Evolutionary conservation across 1,140 invertebrate genomes (phyloP).

Genomic region (Brachionus angularis): DNA sequence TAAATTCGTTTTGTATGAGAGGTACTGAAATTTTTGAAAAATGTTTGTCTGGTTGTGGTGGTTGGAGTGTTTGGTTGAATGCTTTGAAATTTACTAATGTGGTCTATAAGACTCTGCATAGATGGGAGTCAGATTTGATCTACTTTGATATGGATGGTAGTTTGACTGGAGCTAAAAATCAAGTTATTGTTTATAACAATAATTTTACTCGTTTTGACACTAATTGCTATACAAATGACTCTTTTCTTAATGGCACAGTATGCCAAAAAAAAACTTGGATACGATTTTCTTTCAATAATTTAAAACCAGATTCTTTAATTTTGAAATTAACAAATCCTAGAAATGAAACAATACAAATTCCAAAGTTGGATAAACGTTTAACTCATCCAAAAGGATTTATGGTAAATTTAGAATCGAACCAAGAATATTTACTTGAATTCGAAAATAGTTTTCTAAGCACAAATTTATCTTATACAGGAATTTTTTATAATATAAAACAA

Average conservation of each 20-base stretch:
- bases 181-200: conserved; percentile 7
- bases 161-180: background rate
- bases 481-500: conserved; percentile 1
- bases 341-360: background rate
- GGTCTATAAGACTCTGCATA: background rate
- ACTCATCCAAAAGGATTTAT: conserved; percentile 19
- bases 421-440: conserved; percentile 15
- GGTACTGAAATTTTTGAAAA: conserved; percentile 5
- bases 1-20: background rate
- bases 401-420: background rate
- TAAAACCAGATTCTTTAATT: background rate
- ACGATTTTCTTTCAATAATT: conserved; percentile 26
- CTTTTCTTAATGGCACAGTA: background rate
- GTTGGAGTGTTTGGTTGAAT: conserved; percentile 19
- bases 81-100: conserved; percentile 28
- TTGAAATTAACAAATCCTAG: conserved; percentile 21
- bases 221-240: background rate
- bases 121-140: conserved; percentile 38
- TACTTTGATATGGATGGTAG: conserved; percentile 31
- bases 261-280: conserved; percentile 13
- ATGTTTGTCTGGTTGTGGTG: conserved; percentile 37
- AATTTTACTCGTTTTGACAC: conserved; percentile 9
- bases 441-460: background rate
- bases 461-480: conserved; percentile 28
- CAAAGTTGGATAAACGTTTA: background rate